Evolutionary conservation across 1,140 invertebrate genomes (phyloP), one percentile per base, ranked within the genome.

Genomic region (Drosophila albomicans): DNA sequence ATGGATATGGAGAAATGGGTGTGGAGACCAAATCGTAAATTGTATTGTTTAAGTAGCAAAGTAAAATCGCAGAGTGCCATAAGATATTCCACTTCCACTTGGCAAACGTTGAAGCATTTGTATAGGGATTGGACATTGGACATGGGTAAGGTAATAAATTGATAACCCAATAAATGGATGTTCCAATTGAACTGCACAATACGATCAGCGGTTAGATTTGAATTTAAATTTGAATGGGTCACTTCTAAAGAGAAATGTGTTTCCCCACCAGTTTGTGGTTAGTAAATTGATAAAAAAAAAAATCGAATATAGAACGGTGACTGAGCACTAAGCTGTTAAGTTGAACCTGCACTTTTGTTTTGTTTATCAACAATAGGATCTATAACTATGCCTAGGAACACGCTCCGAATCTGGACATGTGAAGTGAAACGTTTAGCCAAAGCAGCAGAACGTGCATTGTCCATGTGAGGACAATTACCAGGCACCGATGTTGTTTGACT

Each of bases 1-100:
- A 8, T 20, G n/a, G 38, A 5, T 3, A 32, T 25, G 20, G 3
- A 13, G n/a, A 48, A 35, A 11, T 10, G 10, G 3, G 56, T 7
- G 56, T 11, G 8, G 20, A 15, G 32, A 48, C 3, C 7, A 54
- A 51, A 35, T 28, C 28, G 52, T 49, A 79, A 73, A 57, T 76
- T 75, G 68, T 74, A 88, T 80, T 88, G 84, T 80, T 80, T 88
- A 88, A 86, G 79, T 49, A 78, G 79, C 67, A 75, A 46, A 78
- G 74, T 87, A 67, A 71, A 88, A 72, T 88, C 80, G 48, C 25
- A 62, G 80, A 72, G 56, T 72, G 59, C 64, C 62, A 80, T 75
- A 72, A 67, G 77, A 79, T 28, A 30, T 52, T 38, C 15, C 15
- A 54, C 76, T 54, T 86, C 51, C 68, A 67, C 59, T 87, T 82